phyloP scores from a whole-genome alignment of 1,140 invertebrate genomes.

The Cydia pomonella region DNA sequence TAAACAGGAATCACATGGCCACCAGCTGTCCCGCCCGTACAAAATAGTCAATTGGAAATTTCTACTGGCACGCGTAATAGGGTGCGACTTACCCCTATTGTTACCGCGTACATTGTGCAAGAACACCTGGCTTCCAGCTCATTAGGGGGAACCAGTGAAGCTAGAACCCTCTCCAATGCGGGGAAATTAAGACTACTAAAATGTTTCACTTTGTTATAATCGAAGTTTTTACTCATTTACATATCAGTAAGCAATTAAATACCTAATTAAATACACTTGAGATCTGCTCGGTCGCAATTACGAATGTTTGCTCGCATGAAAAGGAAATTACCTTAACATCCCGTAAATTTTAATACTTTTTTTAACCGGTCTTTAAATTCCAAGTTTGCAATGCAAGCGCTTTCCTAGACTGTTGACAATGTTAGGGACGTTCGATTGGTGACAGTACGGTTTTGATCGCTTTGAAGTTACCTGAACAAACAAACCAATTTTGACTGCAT shows the following conservation, averaged over 20 bases:
- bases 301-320: no score
- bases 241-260: no score
- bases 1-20: slow-evolving; percentile 14
- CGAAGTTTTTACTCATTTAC: no score
- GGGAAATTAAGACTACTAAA: background rate
- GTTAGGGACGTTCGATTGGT: background rate
- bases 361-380: no score
- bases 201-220: background rate
- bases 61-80: slow-evolving; percentile 27
- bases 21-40: slow-evolving; percentile 20
- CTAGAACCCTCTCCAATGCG: slow-evolving; percentile 15
- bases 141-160: slow-evolving; percentile 48
- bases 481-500: background rate
- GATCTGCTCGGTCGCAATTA: no score
- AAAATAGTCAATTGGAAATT: slow-evolving; percentile 27
- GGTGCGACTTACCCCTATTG: slow-evolving; percentile 41
- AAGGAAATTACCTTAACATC: no score
- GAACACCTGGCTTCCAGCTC: slow-evolving; percentile 61
- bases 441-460: background rate
- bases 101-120: slow-evolving; percentile 53
- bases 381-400: no score
- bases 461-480: background rate
- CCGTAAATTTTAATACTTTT: no score
- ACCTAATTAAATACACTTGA: no score
- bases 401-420: no score